Evolutionary conservation across 2,797 vertebrate genomes (phyloP).

Genomic region (Muscicapa striata): DNA sequence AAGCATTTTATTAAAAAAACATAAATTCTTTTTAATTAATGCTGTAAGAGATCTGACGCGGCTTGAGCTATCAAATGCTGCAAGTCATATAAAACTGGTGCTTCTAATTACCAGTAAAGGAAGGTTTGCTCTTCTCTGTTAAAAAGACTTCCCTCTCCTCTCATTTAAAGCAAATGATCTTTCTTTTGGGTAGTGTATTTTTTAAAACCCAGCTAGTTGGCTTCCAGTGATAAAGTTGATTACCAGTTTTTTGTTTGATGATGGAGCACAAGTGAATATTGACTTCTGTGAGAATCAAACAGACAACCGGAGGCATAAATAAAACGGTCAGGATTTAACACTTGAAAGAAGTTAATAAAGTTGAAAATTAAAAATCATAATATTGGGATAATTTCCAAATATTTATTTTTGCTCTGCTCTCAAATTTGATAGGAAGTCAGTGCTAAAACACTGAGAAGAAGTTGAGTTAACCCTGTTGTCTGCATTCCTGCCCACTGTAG

Average conservation of each 20-base stretch:
- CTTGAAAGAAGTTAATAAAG: constrained; percentile 77
- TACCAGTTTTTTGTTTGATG: constrained; percentile 75
- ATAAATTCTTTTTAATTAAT: constrained; percentile 85
- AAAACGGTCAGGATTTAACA: constrained; percentile 70
- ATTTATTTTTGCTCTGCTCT: constrained; percentile 72
- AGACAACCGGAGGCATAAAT: constrained; percentile 68
- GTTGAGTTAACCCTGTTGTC: not conserved
- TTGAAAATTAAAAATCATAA: constrained; percentile 81
- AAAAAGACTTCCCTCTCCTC: constrained; percentile 56
- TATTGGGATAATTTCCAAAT: constrained; percentile 78
- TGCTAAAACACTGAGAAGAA: constrained; percentile 38
- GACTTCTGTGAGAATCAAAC: constrained; percentile 71
- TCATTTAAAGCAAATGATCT: constrained; percentile 71
- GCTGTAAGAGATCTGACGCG: constrained; percentile 77
- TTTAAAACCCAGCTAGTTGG: constrained; percentile 59
- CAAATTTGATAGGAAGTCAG: constrained; percentile 60
- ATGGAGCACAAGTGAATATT: constrained; percentile 67
- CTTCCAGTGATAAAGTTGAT: constrained; percentile 73
- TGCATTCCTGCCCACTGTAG: rapidly evolving
- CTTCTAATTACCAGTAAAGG: constrained; percentile 77
- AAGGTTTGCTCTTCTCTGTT: constrained; percentile 68
- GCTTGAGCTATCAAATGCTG: constrained; percentile 78
- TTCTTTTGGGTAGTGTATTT: constrained; percentile 58
- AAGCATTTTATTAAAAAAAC: constrained; percentile 85
- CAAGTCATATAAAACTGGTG: constrained; percentile 73